Evolutionary conservation across 2,888 invertebrate species (phyloP), one percentile per base, ranked within the genome.

Genomic region (Nyleta sp.): DNA sequence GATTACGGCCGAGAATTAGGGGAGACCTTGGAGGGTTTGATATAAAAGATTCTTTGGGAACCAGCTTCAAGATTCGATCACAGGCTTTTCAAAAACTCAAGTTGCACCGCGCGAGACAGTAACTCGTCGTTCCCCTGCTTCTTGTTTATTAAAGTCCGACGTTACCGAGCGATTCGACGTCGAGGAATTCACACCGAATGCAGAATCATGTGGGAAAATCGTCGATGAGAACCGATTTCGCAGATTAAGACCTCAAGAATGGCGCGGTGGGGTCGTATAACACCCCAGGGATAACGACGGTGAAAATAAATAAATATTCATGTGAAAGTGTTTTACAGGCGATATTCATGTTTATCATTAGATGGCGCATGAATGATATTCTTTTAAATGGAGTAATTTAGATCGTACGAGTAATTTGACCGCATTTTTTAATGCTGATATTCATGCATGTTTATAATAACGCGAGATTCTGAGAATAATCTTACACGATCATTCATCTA

Each of bases 41-140:
- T 84, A 86, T 86, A 86, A 88, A 87, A 84, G 87, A 88, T 83
- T 87, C 90, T 88, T 90, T 90, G 90, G 90, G 90, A 90, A 90
- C 90, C 86, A 72, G 84, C 82, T 78, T 85, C 81, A 90, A 90
- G 90, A 90, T 90, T 89, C 88, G 89, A 89, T 90, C 90, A 90
- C 90, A 90, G 87, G 85, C 84, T 84, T 84, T 84, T 62, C 44
- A 73, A 81, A 78, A 74, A 71, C 65, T 78, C 82, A 78, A 82
- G 79, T 84, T 75, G 78, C 31, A 72, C 81, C 80, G 80, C 82
- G 80, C 80, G 80, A 84, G 82, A 84, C 83, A 82, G 82, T 75
- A 77, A 73, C 74, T 62, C 70, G 79, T 81, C 72, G 77, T 65
- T 42, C 78, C 78, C 57, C 78, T 57, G 52, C 40, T 59, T 57